phyloP scores from a whole-genome alignment of 2,113 vertebrate species.

The Pelmatolapia mariae region DNA sequence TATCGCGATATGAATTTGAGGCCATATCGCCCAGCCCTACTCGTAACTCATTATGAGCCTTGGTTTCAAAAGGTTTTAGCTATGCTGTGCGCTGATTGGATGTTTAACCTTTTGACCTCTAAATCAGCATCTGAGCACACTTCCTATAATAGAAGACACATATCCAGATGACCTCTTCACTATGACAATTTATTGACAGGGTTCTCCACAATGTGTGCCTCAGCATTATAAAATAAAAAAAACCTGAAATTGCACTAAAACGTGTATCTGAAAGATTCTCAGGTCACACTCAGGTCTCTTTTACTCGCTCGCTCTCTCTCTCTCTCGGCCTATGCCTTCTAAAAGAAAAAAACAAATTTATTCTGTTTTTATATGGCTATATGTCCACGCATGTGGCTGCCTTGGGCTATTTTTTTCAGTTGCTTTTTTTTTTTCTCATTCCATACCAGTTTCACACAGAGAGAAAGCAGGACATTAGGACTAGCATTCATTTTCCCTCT shows the following conservation, averaged over 20 bases:
- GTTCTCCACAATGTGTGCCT: neutral
- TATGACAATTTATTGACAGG: neutral
- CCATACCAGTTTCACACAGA: neutral
- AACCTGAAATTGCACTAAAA: neutral
- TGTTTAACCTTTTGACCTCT: conserved; percentile 44
- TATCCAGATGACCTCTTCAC: conserved; percentile 42
- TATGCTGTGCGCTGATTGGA: conserved; percentile 25
- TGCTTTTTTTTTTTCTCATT: neutral
- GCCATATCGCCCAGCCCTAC: no score
- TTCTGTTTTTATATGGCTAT: neutral
- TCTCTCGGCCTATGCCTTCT: neutral
- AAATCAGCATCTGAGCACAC: conserved; percentile 10
- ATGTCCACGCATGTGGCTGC: neutral
- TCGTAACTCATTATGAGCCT: neutral
- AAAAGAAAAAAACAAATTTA: neutral
- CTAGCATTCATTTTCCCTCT: neutral
- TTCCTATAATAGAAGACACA: conserved; percentile 39
- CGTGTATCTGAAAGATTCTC: conserved; percentile 4
- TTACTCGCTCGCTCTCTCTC: neutral
- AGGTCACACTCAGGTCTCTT: neutral
- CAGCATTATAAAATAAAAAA: neutral
- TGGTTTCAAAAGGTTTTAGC: neutral
- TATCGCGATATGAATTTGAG: no score
- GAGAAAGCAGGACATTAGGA: neutral
- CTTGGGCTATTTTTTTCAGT: neutral